Evolutionary conservation across 1,140 invertebrate species (phyloP).

Genomic region (Drosophila persimilis): DNA sequence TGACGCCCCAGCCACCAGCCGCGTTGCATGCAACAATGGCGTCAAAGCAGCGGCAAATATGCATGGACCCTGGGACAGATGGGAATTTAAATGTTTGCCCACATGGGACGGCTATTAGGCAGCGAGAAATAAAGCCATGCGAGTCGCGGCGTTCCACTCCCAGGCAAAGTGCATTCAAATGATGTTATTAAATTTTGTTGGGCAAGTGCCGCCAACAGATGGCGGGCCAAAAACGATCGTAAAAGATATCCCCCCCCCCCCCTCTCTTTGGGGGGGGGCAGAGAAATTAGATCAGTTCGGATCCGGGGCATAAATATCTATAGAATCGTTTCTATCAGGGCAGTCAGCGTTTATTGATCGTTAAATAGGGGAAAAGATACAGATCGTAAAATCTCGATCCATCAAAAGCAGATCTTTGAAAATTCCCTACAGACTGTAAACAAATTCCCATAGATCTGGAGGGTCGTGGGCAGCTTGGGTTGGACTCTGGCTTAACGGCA

Average conservation of each 20-base stretch:
- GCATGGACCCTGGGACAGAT: constrained; percentile 34
- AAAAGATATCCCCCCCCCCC: no score
- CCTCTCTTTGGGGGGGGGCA: no score
- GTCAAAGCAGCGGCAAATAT: constrained; percentile 63
- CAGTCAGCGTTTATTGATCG: constrained; percentile 12
- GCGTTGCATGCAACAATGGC: constrained; percentile 69
- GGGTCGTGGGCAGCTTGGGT: no score
- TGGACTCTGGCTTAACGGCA: no score
- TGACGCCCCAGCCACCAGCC: constrained; percentile 12
- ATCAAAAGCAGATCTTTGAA: no score
- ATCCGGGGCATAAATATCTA: no score
- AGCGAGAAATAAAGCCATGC: constrained; percentile 23
- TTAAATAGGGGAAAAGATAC: constrained; percentile 19
- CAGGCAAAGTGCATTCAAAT: constrained; percentile 71
- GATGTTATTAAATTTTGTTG: constrained; percentile 71
- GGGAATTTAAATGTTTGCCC: constrained; percentile 47
- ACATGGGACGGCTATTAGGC: constrained; percentile 61
- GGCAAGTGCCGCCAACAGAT: constrained; percentile 47
- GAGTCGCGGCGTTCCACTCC: no score
- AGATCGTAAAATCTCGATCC: no score
- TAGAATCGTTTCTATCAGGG: no score
- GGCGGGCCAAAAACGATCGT: neutral
- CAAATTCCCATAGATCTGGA: no score
- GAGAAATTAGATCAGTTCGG: no score
- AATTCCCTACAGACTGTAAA: no score